A percentile compares a stretch with the other conserved stretches of the same genome.
Conservation (phyloP, 2,888 invertebrate genomes). For the Eristalis arbustorum region DNA sequence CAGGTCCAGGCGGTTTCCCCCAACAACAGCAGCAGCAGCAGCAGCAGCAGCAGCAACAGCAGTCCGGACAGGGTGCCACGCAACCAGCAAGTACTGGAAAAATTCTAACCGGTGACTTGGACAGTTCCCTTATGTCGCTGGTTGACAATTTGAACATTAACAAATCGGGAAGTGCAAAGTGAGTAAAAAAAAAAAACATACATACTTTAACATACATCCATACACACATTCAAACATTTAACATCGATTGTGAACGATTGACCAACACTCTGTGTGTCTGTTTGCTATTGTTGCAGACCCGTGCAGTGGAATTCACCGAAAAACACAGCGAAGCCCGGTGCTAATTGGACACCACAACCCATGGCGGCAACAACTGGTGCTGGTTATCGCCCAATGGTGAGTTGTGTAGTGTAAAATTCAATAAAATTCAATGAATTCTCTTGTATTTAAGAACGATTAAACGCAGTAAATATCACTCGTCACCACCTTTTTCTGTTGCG, state of each 20-base stretch:
- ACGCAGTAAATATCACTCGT: background rate
- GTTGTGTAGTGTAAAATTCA: slow-evolving; percentile 73
- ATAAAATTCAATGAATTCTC: background rate
- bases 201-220: background rate
- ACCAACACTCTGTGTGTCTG: slow-evolving; percentile 16
- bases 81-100: slow-evolving; percentile 83
- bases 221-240: background rate
- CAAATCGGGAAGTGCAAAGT: slow-evolving; percentile 86
- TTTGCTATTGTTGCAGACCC: slow-evolving; percentile 82
- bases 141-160: slow-evolving; percentile 96
- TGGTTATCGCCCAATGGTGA: slow-evolving; percentile 93
- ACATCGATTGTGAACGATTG: slow-evolving; percentile 34
- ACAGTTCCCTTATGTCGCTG: slow-evolving; percentile 94
- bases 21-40: slow-evolving; percentile 75
- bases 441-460: slow-evolving; percentile 17
- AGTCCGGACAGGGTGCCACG: slow-evolving; percentile 77
- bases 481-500: background rate
- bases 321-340: slow-evolving; percentile 89
- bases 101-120: slow-evolving; percentile 95
- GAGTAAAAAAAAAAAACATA: no score
- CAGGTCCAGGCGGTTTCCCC: slow-evolving; percentile 76
- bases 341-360: slow-evolving; percentile 92
- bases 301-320: slow-evolving; percentile 96
- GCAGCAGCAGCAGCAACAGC: slow-evolving; percentile 77
- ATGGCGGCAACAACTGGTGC: slow-evolving; percentile 94